A percentile compares a stretch with the other conserved stretches of the same genome.
Evolutionary conservation across 2,888 invertebrate genomes (phyloP).

Genomic region (Osmoderma eremita): DNA sequence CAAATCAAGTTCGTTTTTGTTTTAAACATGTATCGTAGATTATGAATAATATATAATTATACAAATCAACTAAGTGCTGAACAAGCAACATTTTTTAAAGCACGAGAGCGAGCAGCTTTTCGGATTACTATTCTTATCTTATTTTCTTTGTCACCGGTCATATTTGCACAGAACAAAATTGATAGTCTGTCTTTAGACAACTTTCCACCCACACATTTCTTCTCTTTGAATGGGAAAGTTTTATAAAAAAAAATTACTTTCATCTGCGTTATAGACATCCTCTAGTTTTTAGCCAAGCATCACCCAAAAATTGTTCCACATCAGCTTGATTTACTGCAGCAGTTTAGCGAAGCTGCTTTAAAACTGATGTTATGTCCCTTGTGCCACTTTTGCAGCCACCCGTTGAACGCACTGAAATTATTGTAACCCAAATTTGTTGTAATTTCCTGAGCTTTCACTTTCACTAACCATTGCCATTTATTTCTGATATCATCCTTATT

Average conservation of each 20-base stretch:
- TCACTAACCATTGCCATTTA: constrained; percentile 46
- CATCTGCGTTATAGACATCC: constrained; percentile 50
- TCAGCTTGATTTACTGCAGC: too few relatives aligned
- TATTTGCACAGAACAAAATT: constrained; percentile 49
- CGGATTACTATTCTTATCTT: too few relatives aligned
- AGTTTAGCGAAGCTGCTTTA: constrained; percentile 48
- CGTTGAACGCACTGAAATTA: constrained; percentile 48
- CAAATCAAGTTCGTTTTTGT: too few relatives aligned
- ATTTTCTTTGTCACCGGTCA: too few relatives aligned
- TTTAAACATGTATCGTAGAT: too few relatives aligned
- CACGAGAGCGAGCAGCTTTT: too few relatives aligned
- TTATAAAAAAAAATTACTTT: constrained; percentile 54
- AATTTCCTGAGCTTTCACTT: constrained; percentile 48
- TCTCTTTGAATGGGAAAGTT: constrained; percentile 49
- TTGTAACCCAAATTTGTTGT: constrained; percentile 40
- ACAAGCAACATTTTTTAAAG: too few relatives aligned
- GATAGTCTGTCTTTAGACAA: constrained; percentile 51
- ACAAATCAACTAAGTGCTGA: too few relatives aligned
- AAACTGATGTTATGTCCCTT: constrained; percentile 48
- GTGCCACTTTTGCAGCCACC: constrained; percentile 48
- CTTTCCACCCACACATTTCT: constrained; percentile 52
- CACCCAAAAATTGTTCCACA: constrained; percentile 42
- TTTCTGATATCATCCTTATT: constrained; percentile 38
- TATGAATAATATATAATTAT: too few relatives aligned
- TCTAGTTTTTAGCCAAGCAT: constrained; percentile 43